Percentiles rank a stretch among this genome's conserved stretches.
phyloP scores from a whole-genome alignment of 2,113 vertebrate genomes.

The Nycticorax nycticorax region DNA sequence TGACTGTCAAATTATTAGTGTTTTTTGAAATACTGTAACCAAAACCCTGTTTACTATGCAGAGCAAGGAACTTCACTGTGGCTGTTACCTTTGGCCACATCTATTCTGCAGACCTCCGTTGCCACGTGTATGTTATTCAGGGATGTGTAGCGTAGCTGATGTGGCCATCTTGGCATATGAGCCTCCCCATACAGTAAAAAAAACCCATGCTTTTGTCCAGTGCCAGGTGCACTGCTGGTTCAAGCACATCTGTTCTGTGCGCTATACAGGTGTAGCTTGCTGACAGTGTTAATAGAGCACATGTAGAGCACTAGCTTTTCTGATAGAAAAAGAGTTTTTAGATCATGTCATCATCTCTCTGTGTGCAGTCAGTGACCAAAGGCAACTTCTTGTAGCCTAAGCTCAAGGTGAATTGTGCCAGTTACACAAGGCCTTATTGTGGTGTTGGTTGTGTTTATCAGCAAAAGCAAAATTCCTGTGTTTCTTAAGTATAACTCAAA shows the following conservation, averaged over 20 bases:
- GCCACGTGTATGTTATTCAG: rapidly evolving
- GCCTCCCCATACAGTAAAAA: rapidly evolving
- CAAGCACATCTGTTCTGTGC: neutral
- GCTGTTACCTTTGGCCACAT: neutral
- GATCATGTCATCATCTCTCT: neutral
- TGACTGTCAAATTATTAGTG: neutral
- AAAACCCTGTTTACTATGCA: neutral
- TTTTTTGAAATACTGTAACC: neutral
- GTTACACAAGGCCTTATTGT: neutral
- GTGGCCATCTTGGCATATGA: rapidly evolving
- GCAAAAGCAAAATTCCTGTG: neutral
- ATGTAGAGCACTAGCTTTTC: neutral
- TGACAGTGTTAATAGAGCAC: neutral
- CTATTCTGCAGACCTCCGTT: neutral
- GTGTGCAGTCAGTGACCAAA: neutral
- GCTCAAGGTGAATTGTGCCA: neutral
- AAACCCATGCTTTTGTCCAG: neutral
- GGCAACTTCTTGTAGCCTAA: neutral
- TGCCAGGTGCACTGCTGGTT: neutral
- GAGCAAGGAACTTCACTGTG: neutral
- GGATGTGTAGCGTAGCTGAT: neutral
- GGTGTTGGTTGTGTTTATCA: neutral
- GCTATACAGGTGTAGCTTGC: neutral
- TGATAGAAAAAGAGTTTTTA: neutral
- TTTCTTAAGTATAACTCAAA: neutral